Conservation (phyloP, 2,113 vertebrate species). For the Chlorodrepanis virens region DNA sequence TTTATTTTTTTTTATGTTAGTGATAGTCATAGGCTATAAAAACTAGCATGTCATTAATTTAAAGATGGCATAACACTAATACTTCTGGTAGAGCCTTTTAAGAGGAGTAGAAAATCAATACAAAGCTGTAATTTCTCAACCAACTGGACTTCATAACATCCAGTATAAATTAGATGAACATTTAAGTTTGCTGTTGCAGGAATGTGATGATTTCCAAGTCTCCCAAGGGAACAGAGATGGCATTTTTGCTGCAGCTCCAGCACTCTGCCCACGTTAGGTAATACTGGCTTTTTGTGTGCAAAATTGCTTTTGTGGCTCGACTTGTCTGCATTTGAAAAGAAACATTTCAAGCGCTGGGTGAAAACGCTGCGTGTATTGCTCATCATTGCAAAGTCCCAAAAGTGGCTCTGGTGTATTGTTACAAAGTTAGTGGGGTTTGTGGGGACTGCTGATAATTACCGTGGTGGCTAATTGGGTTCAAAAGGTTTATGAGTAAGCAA, state of each 20-base stretch:
- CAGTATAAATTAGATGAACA: background rate
- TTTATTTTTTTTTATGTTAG: background rate
- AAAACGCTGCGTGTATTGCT: accelerated
- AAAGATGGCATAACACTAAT: background rate
- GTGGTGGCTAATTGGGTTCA: background rate
- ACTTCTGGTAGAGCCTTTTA: background rate
- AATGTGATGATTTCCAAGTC: background rate
- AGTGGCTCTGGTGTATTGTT: background rate
- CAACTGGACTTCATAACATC: background rate
- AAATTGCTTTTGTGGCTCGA: background rate
- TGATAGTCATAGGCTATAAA: background rate
- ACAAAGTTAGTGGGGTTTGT: background rate
- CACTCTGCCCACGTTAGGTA: background rate
- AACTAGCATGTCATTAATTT: background rate
- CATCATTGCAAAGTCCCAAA: background rate
- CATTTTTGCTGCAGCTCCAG: background rate
- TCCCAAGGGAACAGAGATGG: background rate
- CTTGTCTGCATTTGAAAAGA: background rate
- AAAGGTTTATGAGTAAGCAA: background rate
- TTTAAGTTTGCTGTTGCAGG: background rate
- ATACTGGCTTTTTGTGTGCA: background rate
- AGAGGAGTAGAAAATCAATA: slow-evolving; percentile 17
- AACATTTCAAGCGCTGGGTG: background rate
- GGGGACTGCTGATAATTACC: background rate
- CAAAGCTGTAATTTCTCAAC: background rate